phyloP scores from a whole-genome alignment of 1,140 invertebrate species.

The Ganaspis sp. region DNA sequence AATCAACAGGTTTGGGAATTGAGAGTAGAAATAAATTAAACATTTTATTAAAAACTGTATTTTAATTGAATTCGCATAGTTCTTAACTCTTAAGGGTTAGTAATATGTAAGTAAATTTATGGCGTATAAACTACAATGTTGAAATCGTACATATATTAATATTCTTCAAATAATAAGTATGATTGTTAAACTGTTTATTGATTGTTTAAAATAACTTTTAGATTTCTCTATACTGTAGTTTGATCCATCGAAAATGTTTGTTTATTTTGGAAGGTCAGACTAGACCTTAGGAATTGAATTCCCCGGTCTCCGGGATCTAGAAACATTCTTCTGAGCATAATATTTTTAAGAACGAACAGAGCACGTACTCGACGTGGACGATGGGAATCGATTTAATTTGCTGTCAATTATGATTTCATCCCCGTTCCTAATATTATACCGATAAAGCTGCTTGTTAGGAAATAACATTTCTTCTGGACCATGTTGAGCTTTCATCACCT shows the following conservation, averaged over 20 bases:
- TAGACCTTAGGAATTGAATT: not conserved
- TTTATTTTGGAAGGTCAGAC: not conserved
- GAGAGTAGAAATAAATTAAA: not conserved
- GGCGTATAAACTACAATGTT: not conserved
- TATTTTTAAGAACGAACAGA: slow-evolving; percentile 72
- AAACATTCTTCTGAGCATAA: slow-evolving; percentile 12
- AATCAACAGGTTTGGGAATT: not conserved
- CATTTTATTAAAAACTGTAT: slow-evolving; percentile 5
- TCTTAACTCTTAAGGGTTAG: not conserved
- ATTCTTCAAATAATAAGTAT: not conserved
- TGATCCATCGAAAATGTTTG: slow-evolving; percentile 32
- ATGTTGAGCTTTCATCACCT: slow-evolving; percentile 79
- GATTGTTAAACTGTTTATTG: not conserved
- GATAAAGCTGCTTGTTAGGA: slow-evolving; percentile 91
- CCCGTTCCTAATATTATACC: slow-evolving; percentile 92
- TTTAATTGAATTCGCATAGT: slow-evolving; percentile 10
- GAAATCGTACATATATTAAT: not conserved
- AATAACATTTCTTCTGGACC: slow-evolving; percentile 92
- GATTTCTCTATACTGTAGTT: not conserved
- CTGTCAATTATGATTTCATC: slow-evolving; percentile 94
- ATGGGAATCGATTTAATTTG: slow-evolving; percentile 76
- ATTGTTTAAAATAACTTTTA: not conserved
- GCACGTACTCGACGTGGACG: slow-evolving; percentile 68
- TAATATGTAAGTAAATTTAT: slow-evolving; percentile 3
- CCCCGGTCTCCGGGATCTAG: not conserved